These are phyloP conservation scores for Crocidura indochinensis DNA, from an alignment of 2,797 vertebrate species.

Conservation along the genomic window DNA sequence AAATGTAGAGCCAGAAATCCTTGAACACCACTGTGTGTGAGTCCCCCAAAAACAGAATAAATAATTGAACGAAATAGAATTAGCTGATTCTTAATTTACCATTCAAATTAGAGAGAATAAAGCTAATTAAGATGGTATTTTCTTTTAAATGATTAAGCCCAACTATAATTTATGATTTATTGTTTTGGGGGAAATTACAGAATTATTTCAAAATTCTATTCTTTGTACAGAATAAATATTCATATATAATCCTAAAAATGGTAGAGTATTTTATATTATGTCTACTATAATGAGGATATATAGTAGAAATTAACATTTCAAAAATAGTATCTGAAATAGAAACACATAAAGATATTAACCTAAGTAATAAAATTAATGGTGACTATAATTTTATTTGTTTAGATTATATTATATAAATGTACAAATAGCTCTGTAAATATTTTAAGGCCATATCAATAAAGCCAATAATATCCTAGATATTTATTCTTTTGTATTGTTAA, in stretches of 20 bases:
- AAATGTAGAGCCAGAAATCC: too few species aligned
- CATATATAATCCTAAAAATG: background rate
- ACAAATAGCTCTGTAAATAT: too few species aligned
- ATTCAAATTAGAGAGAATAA: background rate
- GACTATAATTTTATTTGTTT: background rate
- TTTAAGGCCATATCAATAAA: too few species aligned
- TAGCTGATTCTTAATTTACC: background rate
- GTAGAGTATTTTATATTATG: background rate
- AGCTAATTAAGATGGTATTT: slow-evolving; percentile 27
- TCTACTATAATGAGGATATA: background rate
- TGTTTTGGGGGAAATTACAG: background rate
- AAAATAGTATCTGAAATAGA: background rate
- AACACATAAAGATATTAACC: background rate
- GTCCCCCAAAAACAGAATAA: too few species aligned
- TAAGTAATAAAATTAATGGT: background rate
- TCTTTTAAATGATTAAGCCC: background rate
- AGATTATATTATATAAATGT: background rate
- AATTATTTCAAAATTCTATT: background rate
- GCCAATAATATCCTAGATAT: too few species aligned
- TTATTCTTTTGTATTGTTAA: too few species aligned
- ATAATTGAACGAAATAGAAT: too few species aligned
- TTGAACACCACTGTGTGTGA: too few species aligned
- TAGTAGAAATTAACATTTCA: background rate
- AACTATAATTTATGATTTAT: background rate
- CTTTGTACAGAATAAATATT: too few species aligned